Evolutionary conservation across 2,113 vertebrate genomes (phyloP).

Genomic region (Morphnarchus princeps): DNA sequence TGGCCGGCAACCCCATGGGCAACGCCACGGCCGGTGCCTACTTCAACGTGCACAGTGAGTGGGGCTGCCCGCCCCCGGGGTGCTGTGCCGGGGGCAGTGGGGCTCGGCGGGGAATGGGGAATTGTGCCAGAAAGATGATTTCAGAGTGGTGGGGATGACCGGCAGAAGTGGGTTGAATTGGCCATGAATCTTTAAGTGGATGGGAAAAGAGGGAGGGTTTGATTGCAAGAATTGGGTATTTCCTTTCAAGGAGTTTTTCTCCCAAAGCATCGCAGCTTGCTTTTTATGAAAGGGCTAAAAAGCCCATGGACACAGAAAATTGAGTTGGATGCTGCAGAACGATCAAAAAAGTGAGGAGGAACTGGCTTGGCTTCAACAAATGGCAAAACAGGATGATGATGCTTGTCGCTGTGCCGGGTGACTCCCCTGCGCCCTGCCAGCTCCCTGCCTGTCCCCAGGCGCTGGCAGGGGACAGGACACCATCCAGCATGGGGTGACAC

Average conservation of each 20-base stretch:
- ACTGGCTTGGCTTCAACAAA: fast-evolving
- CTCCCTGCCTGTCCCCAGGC: background rate
- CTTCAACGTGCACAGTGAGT: slow-evolving; percentile 56
- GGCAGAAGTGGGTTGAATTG: too few relatives aligned
- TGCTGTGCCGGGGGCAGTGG: too few relatives aligned
- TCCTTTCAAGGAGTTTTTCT: background rate
- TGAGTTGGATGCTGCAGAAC: background rate
- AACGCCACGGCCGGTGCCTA: slow-evolving; percentile 21
- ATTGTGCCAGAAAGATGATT: too few relatives aligned
- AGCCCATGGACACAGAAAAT: fast-evolving
- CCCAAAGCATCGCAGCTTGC: fast-evolving
- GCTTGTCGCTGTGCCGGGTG: background rate
- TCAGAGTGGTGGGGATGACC: fast-evolving
- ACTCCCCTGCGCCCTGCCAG: background rate
- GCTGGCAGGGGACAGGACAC: background rate
- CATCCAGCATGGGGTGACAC: background rate
- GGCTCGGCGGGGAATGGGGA: fast-evolving
- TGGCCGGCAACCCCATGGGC: slow-evolving; percentile 63
- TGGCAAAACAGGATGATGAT: fast-evolving
- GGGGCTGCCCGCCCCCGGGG: background rate
- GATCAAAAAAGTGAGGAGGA: fast-evolving
- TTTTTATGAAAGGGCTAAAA: background rate
- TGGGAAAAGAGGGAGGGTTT: background rate
- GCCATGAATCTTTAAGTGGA: background rate
- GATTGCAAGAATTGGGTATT: background rate